Conservation (phyloP, 2,113 vertebrate species). For the Sciurus niger region DNA sequence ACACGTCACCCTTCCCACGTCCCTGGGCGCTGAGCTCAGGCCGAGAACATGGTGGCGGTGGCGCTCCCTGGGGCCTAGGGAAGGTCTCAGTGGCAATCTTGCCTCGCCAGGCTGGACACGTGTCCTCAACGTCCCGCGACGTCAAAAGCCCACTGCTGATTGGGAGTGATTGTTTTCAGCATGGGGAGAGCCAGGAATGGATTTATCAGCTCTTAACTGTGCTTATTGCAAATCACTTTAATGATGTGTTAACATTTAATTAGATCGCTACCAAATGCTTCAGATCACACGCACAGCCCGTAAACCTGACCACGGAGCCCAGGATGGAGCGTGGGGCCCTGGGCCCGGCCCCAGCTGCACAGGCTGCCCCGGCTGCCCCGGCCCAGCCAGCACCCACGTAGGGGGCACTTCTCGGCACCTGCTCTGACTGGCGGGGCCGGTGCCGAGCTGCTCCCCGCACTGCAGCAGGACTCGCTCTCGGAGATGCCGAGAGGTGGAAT, state of each 20-base stretch:
- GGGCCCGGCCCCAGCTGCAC: not conserved
- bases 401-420: fast-evolving
- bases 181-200: not conserved
- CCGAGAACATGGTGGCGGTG: fast-evolving
- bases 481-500: too few species aligned
- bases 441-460: too few species aligned
- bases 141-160: slow-evolving; percentile 57
- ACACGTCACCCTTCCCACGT: fast-evolving
- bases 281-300: slow-evolving; percentile 24
- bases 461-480: too few species aligned
- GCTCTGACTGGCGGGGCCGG: too few species aligned
- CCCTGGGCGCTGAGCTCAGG: fast-evolving
- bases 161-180: slow-evolving; percentile 65
- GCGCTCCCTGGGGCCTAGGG: too few species aligned
- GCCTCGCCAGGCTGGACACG: not conserved
- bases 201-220: slow-evolving; percentile 72
- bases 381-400: not conserved
- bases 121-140: slow-evolving; percentile 16
- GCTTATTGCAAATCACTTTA: slow-evolving; percentile 85
- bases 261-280: slow-evolving; percentile 69
- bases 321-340: not conserved
- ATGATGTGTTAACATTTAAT: slow-evolving; percentile 86
- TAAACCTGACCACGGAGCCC: slow-evolving; percentile 37
- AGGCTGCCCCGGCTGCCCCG: not conserved
- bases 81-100: not conserved